Percentiles rank a stretch among this genome's conserved stretches.
phyloP scores from a whole-genome alignment of 2,888 invertebrate species.

The Agapetus fuscipes region DNA sequence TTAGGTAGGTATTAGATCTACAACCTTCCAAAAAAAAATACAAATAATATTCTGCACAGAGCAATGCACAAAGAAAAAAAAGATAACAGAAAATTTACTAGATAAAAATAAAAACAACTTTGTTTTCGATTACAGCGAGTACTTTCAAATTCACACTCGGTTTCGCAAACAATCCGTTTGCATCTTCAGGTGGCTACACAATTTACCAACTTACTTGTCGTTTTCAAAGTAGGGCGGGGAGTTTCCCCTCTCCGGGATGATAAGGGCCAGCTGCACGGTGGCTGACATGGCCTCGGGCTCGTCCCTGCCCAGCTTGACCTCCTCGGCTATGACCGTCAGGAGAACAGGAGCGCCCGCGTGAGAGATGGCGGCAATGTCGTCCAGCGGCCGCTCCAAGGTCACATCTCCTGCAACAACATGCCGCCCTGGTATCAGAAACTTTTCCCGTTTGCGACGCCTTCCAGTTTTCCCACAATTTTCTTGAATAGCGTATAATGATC shows the following conservation, averaged over 20 bases:
- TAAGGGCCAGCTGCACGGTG: constrained; percentile 73
- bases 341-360: constrained; percentile 77
- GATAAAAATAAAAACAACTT: no score
- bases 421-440: constrained; percentile 8
- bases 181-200: no score
- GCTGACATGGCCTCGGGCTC: constrained; percentile 73
- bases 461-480: background rate
- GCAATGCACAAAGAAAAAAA: no score
- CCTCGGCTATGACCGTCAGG: constrained; percentile 77
- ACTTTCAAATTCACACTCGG: no score
- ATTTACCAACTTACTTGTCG: constrained; percentile 53
- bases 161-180: no score
- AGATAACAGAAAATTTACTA: no score
- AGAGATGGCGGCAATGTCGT: constrained; percentile 70
- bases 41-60: no score
- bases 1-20: no score
- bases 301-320: constrained; percentile 62
- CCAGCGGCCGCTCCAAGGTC: constrained; percentile 58
- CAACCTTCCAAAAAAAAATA: no score
- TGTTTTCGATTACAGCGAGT: no score
- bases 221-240: constrained; percentile 72
- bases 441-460: background rate
- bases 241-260: constrained; percentile 67
- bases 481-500: no score
- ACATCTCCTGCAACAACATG: constrained; percentile 51